Evolutionary conservation across 2,113 vertebrate species (phyloP), one percentile per base, ranked within the genome.

Genomic region (Pogona vitticeps): DNA sequence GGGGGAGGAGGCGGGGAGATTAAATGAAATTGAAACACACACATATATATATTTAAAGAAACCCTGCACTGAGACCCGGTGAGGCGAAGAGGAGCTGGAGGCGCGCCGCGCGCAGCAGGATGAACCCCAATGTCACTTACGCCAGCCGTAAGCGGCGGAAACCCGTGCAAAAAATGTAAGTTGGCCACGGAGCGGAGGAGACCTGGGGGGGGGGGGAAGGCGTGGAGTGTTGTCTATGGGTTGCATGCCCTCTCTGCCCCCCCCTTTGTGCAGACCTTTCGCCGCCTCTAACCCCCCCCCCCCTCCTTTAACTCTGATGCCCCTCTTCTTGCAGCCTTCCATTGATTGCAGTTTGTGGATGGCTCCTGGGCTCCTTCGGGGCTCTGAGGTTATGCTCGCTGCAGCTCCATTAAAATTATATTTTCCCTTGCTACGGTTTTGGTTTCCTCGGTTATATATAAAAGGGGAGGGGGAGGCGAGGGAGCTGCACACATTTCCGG

Each of bases 101-200:
- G 70, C 12, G 85, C 20, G 80, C 56, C 21, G 42, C 73, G n/a
- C n/a, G n/a, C n/a, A n/a, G 89, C 93, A 94, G 90, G 89, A 97
- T 97, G 96, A 97, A 96, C 92, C 89, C 93, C 91, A 96, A 88
- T 92, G 95, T 95, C 93, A 96, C 96, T 91, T 97, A 98, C 83
- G 97, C 97, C 88, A 97, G 96, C 89, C 97, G 97, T 83, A 98
- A 97, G 94, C 92, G 97, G 95, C 95, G 97, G 95, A 98, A 98
- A 94, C 97, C 97, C 59, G 95, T 96, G 88, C 97, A 96, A 94
- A 97, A 97, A 95, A 96, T 96, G 97, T 97, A 95, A 96, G 96
- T 42, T 18, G 76, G 67, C 67, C 7, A 23, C 33, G 36, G 42
- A 78, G 14, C 12, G 26, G 5, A 21, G 2, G 61, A 42, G 6